Evolutionary conservation across 2,797 vertebrate genomes (phyloP).

Genomic region (Okamejei kenojei): DNA sequence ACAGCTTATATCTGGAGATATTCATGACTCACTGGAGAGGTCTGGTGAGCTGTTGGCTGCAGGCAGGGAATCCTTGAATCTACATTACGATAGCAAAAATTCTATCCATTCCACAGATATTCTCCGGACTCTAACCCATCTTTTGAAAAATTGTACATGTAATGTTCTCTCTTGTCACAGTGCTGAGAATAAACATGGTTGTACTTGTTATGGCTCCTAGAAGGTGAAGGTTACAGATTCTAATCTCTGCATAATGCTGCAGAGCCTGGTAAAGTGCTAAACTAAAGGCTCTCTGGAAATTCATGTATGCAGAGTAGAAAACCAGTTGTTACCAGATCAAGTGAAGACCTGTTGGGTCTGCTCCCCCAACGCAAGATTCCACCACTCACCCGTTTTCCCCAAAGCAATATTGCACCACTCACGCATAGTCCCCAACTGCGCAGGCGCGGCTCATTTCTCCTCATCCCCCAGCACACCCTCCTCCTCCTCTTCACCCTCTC

Average conservation of each 20-base stretch:
- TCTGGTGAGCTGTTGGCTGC: not conserved
- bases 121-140: not conserved
- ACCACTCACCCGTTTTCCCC: too few species aligned
- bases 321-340: not conserved
- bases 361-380: too few species aligned
- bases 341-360: too few species aligned
- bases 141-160: not conserved
- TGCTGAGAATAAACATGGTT: not conserved
- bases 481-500: too few species aligned
- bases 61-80: not conserved
- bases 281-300: not conserved
- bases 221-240: not conserved
- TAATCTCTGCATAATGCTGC: not conserved
- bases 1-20: not conserved
- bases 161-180: not conserved
- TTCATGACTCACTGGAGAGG: not conserved
- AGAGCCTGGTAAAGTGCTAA: not conserved
- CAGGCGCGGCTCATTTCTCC: too few species aligned
- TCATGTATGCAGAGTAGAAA: not conserved
- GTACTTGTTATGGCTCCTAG: not conserved
- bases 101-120: not conserved
- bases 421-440: too few species aligned
- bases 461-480: too few species aligned
- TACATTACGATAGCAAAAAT: not conserved
- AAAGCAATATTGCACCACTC: too few species aligned